These are phyloP conservation scores for Clarias gariepinus DNA, from an alignment of 2,113 vertebrate species.

Conservation along the genomic window DNA sequence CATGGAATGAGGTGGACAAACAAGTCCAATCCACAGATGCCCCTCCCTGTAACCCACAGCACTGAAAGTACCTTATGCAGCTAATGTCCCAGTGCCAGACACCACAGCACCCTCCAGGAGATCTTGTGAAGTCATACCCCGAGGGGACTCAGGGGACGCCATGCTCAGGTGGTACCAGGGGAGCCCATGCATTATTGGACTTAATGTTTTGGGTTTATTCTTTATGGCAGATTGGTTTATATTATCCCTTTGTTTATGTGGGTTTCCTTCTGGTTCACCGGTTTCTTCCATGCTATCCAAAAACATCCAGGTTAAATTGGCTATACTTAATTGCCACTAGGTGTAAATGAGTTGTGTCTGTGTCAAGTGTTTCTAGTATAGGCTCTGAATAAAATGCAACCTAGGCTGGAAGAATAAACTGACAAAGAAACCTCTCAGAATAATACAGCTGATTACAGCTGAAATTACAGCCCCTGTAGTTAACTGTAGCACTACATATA, in stretches of 20 bases:
- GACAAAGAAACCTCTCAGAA: neutral
- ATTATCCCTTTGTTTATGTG: neutral
- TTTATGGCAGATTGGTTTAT: neutral
- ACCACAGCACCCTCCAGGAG: too few relatives aligned
- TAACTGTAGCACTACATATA: neutral
- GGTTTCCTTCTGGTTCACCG: neutral
- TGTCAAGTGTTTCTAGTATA: neutral
- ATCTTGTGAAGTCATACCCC: too few relatives aligned
- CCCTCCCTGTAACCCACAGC: too few relatives aligned
- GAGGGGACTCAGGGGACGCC: too few relatives aligned
- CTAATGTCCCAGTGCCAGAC: too few relatives aligned
- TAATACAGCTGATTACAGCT: neutral
- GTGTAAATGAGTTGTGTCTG: neutral
- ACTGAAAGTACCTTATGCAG: too few relatives aligned
- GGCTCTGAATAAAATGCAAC: neutral
- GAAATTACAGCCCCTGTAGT: too few relatives aligned
- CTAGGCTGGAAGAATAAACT: neutral
- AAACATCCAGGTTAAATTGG: neutral
- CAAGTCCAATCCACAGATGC: too few relatives aligned
- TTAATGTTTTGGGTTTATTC: too few relatives aligned
- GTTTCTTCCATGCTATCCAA: neutral
- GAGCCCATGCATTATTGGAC: too few relatives aligned
- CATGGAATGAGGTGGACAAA: too few relatives aligned
- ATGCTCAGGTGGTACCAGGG: too few relatives aligned
- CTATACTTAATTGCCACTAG: neutral